Evolutionary conservation across 2,888 invertebrate species (phyloP).

Genomic region (Labia minor): DNA sequence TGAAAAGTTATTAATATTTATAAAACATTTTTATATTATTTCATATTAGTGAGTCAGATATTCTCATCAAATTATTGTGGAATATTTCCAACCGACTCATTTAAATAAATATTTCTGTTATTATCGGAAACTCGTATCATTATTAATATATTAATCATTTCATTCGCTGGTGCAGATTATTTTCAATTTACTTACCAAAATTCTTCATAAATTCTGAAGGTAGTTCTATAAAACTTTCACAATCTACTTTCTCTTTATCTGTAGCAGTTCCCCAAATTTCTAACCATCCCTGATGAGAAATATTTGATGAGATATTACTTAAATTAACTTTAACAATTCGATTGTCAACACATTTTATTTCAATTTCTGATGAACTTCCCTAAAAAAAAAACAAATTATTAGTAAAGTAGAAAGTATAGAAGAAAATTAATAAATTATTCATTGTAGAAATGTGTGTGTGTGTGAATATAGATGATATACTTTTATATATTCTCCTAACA

Average conservation of each 20-base stretch:
- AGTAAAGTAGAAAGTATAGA: too few relatives aligned
- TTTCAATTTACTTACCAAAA: slow-evolving; percentile 13
- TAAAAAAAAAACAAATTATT: too few relatives aligned
- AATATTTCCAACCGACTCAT: too few relatives aligned
- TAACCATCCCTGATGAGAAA: background rate
- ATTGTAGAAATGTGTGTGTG: background rate
- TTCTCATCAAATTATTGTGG: too few relatives aligned
- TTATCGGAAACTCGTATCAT: too few relatives aligned
- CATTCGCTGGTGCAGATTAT: too few relatives aligned
- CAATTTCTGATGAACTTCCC: slow-evolving; percentile 1
- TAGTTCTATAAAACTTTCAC: background rate
- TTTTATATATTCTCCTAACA: background rate
- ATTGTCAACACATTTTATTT: background rate
- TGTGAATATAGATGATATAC: background rate
- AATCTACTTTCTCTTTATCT: background rate
- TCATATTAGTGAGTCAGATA: too few relatives aligned
- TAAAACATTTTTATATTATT: too few relatives aligned
- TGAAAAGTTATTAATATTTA: too few relatives aligned
- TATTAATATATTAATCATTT: too few relatives aligned
- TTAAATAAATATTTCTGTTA: too few relatives aligned
- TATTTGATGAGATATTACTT: background rate
- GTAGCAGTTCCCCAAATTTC: background rate
- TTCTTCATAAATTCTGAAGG: background rate
- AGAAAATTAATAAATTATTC: background rate
- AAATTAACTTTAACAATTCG: background rate